Conservation (phyloP, 2,113 vertebrate genomes). For the Ceratotherium simum region DNA sequence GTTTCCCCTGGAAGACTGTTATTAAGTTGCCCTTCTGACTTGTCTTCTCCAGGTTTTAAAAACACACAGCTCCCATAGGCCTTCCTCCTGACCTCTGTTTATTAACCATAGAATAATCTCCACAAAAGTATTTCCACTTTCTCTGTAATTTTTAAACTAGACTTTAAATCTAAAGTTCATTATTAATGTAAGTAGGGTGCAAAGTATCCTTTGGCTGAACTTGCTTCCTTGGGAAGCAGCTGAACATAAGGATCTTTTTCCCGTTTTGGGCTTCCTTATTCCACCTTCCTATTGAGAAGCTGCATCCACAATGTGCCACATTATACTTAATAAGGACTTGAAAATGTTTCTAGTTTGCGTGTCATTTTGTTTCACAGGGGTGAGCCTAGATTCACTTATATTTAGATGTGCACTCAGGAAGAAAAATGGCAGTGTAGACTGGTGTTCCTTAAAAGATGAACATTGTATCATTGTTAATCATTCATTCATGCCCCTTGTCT, state of each 20-base stretch:
- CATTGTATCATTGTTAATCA: not conserved
- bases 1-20: constrained; percentile 28
- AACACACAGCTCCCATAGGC: constrained; percentile 13
- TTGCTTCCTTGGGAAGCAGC: constrained; percentile 74
- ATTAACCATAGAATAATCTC: constrained; percentile 58
- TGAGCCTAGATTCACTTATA: not conserved
- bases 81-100: constrained; percentile 44
- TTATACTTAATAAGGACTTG: not conserved
- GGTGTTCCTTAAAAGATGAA: not conserved
- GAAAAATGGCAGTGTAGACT: not conserved
- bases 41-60: constrained; percentile 43
- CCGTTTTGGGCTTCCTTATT: constrained; percentile 68
- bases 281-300: constrained; percentile 54
- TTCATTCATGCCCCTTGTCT: not conserved
- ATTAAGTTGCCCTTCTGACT: constrained; percentile 51
- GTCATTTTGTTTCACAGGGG: not conserved
- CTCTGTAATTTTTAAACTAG: constrained; percentile 66
- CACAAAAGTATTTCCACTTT: constrained; percentile 45
- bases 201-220: constrained; percentile 83
- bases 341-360: constrained; percentile 69
- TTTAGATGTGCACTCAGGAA: not conserved
- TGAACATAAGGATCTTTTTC: constrained; percentile 73
- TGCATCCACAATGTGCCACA: constrained; percentile 39
- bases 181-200: constrained; percentile 67
- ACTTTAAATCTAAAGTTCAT: constrained; percentile 62